Percentiles rank a stretch among this genome's conserved stretches.
Evolutionary conservation across 1,140 invertebrate species (phyloP).

Genomic region (Orius insidiosus): DNA sequence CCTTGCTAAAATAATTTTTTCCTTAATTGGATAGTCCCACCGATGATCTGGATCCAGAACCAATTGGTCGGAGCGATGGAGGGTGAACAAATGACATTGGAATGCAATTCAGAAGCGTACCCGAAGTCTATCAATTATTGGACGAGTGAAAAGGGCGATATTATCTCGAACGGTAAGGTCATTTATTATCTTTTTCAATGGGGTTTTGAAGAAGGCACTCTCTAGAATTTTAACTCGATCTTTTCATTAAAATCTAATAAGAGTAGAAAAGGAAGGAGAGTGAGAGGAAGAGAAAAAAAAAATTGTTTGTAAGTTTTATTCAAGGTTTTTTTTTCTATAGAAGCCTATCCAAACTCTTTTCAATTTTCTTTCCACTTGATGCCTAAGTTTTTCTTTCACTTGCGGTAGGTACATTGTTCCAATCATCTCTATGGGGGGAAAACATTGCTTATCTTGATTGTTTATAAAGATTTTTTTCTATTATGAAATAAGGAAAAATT

Average conservation of each 20-base stretch:
- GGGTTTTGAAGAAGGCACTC: background rate
- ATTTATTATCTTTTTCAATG: constrained; percentile 16
- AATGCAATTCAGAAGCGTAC: constrained; percentile 73
- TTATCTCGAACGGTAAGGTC: constrained; percentile 57
- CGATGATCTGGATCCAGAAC: constrained; percentile 71
- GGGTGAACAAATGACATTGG: constrained; percentile 53
- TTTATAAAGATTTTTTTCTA: too few relatives aligned
- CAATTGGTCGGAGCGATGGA: constrained; percentile 61
- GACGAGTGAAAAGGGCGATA: constrained; percentile 58
- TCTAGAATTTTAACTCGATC: background rate
- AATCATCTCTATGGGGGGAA: too few relatives aligned
- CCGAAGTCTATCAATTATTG: constrained; percentile 77
- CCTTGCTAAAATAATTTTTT: too few relatives aligned
- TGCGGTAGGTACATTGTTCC: too few relatives aligned
- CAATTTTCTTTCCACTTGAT: background rate
- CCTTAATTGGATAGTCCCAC: constrained; percentile 40
- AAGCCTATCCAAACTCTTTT: background rate
- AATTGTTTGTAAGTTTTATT: background rate
- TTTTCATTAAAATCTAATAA: background rate
- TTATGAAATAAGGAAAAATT: too few relatives aligned
- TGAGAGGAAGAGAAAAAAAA: too few relatives aligned
- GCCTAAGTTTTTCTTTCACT: too few relatives aligned
- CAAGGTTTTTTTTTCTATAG: background rate
- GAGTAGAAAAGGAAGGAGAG: background rate
- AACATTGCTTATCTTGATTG: too few relatives aligned